A percentile compares a stretch with the other conserved stretches of the same genome.
Evolutionary conservation across 2,888 invertebrate species (phyloP).

Genomic region (Limnephilus rhombicus): DNA sequence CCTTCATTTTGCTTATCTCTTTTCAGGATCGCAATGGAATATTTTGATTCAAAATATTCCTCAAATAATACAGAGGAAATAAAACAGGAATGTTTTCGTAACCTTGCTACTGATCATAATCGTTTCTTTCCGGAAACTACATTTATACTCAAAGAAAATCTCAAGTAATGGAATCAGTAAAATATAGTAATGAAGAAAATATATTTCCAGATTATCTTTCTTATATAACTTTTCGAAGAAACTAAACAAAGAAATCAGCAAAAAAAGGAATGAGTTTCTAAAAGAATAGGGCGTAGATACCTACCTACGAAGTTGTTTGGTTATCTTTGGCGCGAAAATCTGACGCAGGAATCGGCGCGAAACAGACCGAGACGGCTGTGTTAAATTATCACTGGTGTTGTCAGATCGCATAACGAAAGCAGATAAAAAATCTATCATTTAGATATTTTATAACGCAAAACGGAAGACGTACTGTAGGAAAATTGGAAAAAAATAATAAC

Average conservation of each 20-base stretch:
- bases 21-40: neutral
- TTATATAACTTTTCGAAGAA: neutral
- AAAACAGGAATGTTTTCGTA: neutral
- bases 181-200: neutral
- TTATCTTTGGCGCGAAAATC: neutral
- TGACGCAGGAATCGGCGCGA: slow-evolving; percentile 39
- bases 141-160: neutral
- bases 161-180: neutral
- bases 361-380: slow-evolving; percentile 47
- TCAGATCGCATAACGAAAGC: neutral
- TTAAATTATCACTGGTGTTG: slow-evolving; percentile 18
- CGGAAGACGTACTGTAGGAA: neutral
- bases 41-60: neutral
- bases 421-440: neutral
- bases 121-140: neutral
- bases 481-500: neutral
- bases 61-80: neutral
- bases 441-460: neutral
- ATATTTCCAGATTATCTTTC: neutral
- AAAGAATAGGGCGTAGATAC: neutral
- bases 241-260: neutral
- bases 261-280: neutral
- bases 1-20: neutral
- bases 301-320: neutral
- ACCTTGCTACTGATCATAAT: neutral